Percentiles rank a stretch among this genome's conserved stretches.
These are phyloP conservation scores for Muntiacus reevesi DNA, from an alignment of 2,113 vertebrate genomes.

Conservation along the genomic window DNA sequence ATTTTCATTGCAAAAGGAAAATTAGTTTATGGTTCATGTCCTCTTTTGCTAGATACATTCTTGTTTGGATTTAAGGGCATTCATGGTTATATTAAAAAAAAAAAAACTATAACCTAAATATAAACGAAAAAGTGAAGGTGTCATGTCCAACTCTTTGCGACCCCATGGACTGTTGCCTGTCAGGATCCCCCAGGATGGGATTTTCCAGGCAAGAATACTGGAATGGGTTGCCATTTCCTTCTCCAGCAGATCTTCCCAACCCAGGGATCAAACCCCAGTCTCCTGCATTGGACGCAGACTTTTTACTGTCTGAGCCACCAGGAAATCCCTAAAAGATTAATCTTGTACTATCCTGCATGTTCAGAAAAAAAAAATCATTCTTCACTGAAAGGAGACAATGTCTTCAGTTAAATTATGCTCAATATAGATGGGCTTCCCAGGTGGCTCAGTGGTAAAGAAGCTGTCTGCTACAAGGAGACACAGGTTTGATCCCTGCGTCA, in stretches of 20 bases:
- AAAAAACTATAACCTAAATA: background rate
- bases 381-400: background rate
- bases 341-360: background rate
- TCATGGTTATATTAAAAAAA: background rate
- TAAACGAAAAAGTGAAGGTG: background rate
- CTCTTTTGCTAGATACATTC: conserved; percentile 1
- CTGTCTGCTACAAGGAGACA: background rate
- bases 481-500: background rate
- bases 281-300: background rate
- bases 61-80: background rate
- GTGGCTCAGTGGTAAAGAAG: background rate
- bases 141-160: background rate
- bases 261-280: background rate
- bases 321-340: background rate
- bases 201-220: background rate
- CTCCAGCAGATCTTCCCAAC: background rate
- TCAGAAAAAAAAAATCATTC: background rate
- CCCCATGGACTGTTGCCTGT: background rate
- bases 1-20: conserved; percentile 3
- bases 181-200: background rate
- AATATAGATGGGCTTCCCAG: background rate
- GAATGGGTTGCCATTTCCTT: background rate
- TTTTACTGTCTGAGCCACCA: background rate
- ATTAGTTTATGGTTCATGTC: background rate
- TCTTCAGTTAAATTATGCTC: background rate